Base-by-base conservation (phyloP, 2,888 invertebrate genomes). In the Tillus elongatus region DNA sequence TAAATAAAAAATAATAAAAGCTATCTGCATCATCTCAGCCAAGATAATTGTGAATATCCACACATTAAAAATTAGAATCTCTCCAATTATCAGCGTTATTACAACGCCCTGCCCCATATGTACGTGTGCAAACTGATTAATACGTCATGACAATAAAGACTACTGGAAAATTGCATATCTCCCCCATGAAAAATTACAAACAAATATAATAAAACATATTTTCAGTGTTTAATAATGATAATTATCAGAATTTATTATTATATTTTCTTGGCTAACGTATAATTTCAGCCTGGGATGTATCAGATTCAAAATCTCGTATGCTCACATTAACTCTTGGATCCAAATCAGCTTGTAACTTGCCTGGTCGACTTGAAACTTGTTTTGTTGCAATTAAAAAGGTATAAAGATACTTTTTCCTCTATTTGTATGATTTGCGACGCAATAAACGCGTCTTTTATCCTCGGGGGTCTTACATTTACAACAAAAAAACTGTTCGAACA, bases 131-230 rank as follows among this genome's bases (percentile, higher is more conserved):
- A 43, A 43, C 36, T 16, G 36, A 36, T 19, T 19, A 19, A 19
- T 19, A 19, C 24, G 24, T 19, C n/a, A 19, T n/a, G 24, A 19
- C 24, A 19, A 19, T 19, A 19, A 8, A 54, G 61, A 64, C 66
- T 66, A 66, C 66, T 49, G 65, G 64, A 66, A 66, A 66, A 66
- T 66, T 65, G 66, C 63, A 66, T 63, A 63, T 61, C 62, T 60
- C 61, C 57, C 58, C 55, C 45, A 54, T 64, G 63, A 65, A 64
- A 64, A 66, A 66, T 64, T 64, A 61, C 60, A 60, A 63, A 60
- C 64, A 66, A 66, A 66, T 61, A 66, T 64, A 63, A 64, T 64
- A 64, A 65, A 64, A 58, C 58, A 57, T 54, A 63, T 63, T 62
- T 60, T 54, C 58, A 56, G 58, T 41, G 57, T 58, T 61, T 66